Evolutionary conservation across 2,888 invertebrate species (phyloP).

Genomic region (Scaptomyza flava): DNA sequence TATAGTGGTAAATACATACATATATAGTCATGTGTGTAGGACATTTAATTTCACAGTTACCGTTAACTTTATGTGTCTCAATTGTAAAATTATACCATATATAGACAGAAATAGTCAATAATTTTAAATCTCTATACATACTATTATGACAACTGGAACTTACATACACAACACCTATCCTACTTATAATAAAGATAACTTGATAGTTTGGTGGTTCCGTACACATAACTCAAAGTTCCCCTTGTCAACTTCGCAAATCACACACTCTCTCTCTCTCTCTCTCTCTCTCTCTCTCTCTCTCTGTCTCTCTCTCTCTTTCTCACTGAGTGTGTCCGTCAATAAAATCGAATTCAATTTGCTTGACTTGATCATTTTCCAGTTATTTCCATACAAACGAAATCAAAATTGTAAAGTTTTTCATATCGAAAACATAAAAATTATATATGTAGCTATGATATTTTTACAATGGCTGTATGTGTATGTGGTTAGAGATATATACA

Average conservation of each 20-base stretch:
- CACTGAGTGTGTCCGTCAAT: neutral
- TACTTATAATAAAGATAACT: neutral
- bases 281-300: neutral
- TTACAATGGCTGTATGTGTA: conserved; percentile 22
- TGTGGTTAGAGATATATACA: conserved; percentile 16
- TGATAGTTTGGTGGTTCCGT: conserved; percentile 3
- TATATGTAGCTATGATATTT: conserved; percentile 9
- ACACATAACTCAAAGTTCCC: neutral
- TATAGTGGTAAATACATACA: conserved; percentile 28
- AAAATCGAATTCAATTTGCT: neutral
- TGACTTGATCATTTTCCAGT: conserved; percentile 1
- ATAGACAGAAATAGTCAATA: conserved; percentile 11
- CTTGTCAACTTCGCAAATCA: too few relatives aligned
- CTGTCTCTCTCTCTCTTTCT: neutral
- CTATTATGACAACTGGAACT: conserved; percentile 12
- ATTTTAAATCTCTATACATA: conserved; percentile 5
- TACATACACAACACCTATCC: conserved; percentile 7
- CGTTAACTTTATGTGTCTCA: conserved; percentile 15
- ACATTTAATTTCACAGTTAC: conserved; percentile 20
- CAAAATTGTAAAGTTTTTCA: conserved; percentile 2
- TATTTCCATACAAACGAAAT: neutral
- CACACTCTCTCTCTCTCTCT: too few relatives aligned
- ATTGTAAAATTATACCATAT: conserved; percentile 6
- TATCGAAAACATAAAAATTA: neutral
- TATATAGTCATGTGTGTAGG: conserved; percentile 29